Conservation (phyloP, 2,113 vertebrate species). For the Psammodynastes pulverulentus region DNA sequence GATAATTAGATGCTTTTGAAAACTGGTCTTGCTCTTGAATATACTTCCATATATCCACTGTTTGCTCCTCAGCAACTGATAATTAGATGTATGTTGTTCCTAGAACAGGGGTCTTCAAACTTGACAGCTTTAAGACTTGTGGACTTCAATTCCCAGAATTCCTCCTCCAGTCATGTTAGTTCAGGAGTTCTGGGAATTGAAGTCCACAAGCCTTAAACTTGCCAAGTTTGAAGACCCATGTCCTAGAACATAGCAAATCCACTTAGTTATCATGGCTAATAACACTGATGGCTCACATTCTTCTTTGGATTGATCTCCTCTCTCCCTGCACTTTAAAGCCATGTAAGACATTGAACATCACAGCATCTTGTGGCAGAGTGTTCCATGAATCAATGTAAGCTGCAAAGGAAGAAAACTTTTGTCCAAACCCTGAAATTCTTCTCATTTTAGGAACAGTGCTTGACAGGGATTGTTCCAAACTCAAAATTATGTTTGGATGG, state of each 20-base stretch:
- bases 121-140: too few species aligned
- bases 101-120: too few species aligned
- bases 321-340: not conserved
- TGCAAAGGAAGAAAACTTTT: not conserved
- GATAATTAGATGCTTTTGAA: not conserved
- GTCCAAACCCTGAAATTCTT: not conserved
- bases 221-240: too few species aligned
- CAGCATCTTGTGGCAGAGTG: not conserved
- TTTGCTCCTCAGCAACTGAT: not conserved
- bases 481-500: not conserved
- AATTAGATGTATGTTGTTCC: not conserved
- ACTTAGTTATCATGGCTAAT: not conserved
- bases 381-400: not conserved
- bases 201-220: too few species aligned
- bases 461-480: not conserved
- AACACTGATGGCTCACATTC: not conserved
- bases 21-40: not conserved
- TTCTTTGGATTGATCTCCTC: not conserved
- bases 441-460: not conserved
- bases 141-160: too few species aligned
- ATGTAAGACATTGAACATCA: not conserved
- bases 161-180: too few species aligned
- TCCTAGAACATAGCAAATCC: not conserved
- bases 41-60: not conserved
- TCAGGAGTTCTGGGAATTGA: too few species aligned